Conservation (phyloP, 2,113 vertebrate genomes). For the rabbit (Oryctolagus cuniculus) region DNA sequence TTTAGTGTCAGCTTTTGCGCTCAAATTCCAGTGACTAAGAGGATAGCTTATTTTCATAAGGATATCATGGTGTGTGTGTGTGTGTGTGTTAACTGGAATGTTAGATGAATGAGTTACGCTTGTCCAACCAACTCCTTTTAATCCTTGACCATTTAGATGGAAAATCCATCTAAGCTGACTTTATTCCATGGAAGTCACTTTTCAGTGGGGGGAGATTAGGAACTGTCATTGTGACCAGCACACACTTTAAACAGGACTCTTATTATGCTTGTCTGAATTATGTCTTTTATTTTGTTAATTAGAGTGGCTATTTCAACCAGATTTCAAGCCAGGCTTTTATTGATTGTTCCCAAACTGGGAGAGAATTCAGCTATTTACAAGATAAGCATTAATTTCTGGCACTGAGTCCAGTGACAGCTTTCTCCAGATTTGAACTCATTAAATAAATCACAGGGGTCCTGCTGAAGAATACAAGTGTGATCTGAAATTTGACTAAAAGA, state of each 20-base stretch:
- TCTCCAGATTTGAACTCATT: conserved; percentile 47
- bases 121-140: conserved; percentile 76
- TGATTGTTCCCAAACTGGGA: conserved; percentile 70
- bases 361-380: conserved; percentile 72
- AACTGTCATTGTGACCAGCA: conserved; percentile 67
- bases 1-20: conserved; percentile 73
- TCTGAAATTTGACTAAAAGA: conserved; percentile 55
- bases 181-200: conserved; percentile 81
- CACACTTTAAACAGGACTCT: conserved; percentile 53
- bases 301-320: conserved; percentile 63
- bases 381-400: conserved; percentile 73
- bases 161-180: conserved; percentile 79
- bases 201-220: conserved; percentile 74
- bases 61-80: conserved; percentile 72
- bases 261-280: conserved; percentile 68
- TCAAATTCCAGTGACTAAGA: conserved; percentile 65
- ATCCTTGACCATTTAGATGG: conserved; percentile 80
- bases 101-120: conserved; percentile 75
- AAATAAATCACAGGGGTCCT: conserved; percentile 48
- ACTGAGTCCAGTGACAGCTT: neutral
- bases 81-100: conserved; percentile 74
- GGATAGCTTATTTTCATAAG: conserved; percentile 80
- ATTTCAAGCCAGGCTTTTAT: conserved; percentile 72
- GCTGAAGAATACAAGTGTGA: conserved; percentile 56
- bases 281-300: conserved; percentile 75